These are phyloP conservation scores for Threskiornis aethiopicus DNA, from an alignment of 2,797 vertebrate species.

Conservation along the genomic window DNA sequence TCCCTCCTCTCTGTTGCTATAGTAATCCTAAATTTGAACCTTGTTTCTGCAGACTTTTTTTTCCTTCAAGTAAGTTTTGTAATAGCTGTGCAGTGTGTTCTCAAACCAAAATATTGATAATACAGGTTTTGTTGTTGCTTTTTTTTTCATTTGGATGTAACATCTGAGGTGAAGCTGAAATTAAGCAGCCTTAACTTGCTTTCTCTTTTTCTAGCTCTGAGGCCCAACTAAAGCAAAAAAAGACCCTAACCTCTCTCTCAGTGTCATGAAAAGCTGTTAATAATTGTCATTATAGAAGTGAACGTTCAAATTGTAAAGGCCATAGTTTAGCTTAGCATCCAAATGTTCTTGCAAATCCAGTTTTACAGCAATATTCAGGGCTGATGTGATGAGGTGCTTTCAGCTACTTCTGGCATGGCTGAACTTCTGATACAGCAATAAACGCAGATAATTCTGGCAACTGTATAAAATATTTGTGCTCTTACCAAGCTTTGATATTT, in stretches of 20 bases:
- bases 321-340: neutral
- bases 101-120: neutral
- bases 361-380: neutral
- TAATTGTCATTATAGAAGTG: neutral
- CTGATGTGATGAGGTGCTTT: neutral
- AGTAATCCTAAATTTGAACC: conserved; percentile 55
- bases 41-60: neutral
- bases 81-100: neutral
- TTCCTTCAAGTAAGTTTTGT: neutral
- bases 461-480: neutral
- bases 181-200: neutral
- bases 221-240: neutral
- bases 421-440: neutral
- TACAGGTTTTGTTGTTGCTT: neutral
- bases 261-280: neutral
- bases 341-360: neutral
- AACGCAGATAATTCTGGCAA: neutral
- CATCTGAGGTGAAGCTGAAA: neutral
- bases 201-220: neutral
- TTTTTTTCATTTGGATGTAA: neutral
- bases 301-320: neutral
- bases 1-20: conserved; percentile 19
- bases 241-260: neutral
- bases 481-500: neutral
- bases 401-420: neutral